Evolutionary conservation across 2,113 vertebrate species (phyloP), one percentile per base, ranked within the genome.

Genomic region (Aptenodytes forsteri): DNA sequence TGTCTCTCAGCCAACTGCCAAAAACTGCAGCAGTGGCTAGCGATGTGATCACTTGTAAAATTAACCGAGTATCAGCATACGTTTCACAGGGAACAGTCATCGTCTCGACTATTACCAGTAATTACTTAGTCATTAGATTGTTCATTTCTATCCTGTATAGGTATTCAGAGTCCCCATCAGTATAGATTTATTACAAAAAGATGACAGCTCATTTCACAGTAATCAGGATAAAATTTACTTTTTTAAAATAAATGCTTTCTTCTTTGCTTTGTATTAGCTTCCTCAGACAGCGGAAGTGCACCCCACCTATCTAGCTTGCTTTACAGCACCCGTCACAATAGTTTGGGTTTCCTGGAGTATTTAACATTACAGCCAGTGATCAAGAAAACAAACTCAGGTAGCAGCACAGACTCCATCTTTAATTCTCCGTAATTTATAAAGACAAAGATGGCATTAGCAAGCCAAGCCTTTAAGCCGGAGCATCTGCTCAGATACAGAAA

Each of bases 401-500:
- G 79, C 47, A 83, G 79, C 76, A 66, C 25, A n/a, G 36, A 11
- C 78, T 80, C 77, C 40, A 11, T 29, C 67, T 94, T 88, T 91
- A 96, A 96, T 87, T 90, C 95, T 84, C 81, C 0, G 49, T 95
- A 95, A 95, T 93, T 78, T 76, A 40, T 66, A 70, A 80, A 91
- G 94, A 90, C 86, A 82, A 34, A 83, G 86, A 97, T 27, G 46
- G 94, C 86, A 94, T 97, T 96, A 98, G 91, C n/a, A 46, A 93
- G 94, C 76, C 90, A 97, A 97, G 94, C 95, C 94, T 96, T 88
- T 95, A 96, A 98, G 88, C 93, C 6, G 2, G 11, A 72, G 89
- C 97, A 98, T 96, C 95, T 97, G 97, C 90, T 96, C 82, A 84
- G 94, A 56, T 81, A 95, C 96, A 97, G 89, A 98, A 98, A 98